phyloP scores from a whole-genome alignment of 2,113 vertebrate species.

The Zosterops borbonicus region DNA sequence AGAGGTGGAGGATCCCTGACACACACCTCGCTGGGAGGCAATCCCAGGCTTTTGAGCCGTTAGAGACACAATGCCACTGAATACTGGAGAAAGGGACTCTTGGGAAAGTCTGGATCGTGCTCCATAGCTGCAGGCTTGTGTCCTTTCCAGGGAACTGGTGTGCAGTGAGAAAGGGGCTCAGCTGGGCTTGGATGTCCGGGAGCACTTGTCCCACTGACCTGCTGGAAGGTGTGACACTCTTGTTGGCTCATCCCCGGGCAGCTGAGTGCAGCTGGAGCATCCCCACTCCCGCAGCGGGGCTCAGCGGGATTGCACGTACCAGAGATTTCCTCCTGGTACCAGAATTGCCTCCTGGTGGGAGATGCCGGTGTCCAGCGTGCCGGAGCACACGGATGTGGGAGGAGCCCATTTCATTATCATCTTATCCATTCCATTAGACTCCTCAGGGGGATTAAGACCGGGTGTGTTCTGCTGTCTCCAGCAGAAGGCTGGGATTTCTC shows the following conservation, averaged over 20 bases:
- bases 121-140: not conserved
- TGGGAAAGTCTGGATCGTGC: not conserved
- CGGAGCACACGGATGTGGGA: not conserved
- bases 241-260: not conserved
- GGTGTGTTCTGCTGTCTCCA: fast-evolving
- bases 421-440: fast-evolving
- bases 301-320: fast-evolving
- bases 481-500: not conserved
- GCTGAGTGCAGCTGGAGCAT: not conserved
- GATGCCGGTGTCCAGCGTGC: fast-evolving
- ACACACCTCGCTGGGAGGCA: not conserved
- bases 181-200: not conserved
- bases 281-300: fast-evolving
- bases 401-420: not conserved
- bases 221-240: not conserved
- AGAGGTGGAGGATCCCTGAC: not conserved
- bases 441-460: not conserved
- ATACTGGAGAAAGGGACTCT: not conserved
- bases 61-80: not conserved
- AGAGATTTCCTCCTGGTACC: not conserved
- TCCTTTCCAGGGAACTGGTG: not conserved
- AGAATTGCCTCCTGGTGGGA: not conserved
- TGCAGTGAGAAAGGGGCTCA: not conserved
- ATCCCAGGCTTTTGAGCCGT: not conserved
- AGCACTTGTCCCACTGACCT: fast-evolving